Base-by-base conservation (phyloP, 2,113 vertebrate species). In the Calyptommatus sinebrachiatus region DNA sequence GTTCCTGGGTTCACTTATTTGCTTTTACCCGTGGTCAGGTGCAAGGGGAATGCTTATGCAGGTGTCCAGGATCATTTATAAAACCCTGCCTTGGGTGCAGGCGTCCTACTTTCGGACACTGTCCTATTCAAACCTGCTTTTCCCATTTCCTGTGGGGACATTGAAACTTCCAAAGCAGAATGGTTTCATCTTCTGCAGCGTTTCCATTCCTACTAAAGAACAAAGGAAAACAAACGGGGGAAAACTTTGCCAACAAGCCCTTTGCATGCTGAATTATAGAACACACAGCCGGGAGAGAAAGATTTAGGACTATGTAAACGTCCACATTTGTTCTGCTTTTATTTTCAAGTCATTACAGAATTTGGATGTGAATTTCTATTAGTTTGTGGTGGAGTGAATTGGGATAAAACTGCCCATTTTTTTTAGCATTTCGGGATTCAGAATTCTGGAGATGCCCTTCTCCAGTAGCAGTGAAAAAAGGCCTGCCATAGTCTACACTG, bases 161-260 rank as follows among this genome's bases (percentile, higher is more conserved):
- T 12, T 41, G 35, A 41, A 41, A 41, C 35, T 41, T 21, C 66
- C 16, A 46, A 76, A 70, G 2, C 12, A 50, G 28, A 77, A 53
- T 63, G 24, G 69, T 77, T 81, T 80, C 67, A 20, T n/a, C 72
- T 77, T 73, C 76, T 45, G 46, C 50, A 79, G 50, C 24, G 70
- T 82, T 82, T 0, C 20, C 26, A 66, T 14, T 20, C 8, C 46
- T 48, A 62, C 18, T 24, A 18, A 31, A 71, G 26, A 62, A 62
- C 10, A 71, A 80, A 73, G 29, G 18, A 7, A 35, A 24, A 1
- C 8, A 12, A 3, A 9, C 31, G 41, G 46, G 48, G 70, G 60
- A 73, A 63, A 71, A 21, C 9, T 50, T 1, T 20, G 61, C 74
- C 35, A 18, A 20, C 8, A 69, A 69, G 71, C 0, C 0, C 8